Conservation (phyloP, 2,888 invertebrate genomes). For the Panorpa germanica region DNA sequence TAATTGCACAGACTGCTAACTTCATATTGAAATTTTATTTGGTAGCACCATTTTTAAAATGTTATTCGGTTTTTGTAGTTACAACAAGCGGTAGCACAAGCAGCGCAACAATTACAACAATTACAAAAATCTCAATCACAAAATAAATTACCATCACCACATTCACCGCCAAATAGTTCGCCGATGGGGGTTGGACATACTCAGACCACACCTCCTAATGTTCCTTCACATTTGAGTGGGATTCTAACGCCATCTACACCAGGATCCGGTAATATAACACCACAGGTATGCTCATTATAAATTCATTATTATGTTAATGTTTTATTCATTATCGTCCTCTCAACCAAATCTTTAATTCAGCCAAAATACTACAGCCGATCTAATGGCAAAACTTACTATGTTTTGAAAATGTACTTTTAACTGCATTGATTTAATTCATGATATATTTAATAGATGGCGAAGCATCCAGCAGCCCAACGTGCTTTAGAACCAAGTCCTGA, state of each 20-base stretch:
- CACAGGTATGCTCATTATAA: no score
- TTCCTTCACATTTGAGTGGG: slow-evolving; percentile 23
- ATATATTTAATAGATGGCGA: slow-evolving; percentile 22
- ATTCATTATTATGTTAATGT: no score
- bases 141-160: slow-evolving; percentile 26
- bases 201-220: slow-evolving; percentile 34
- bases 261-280: slow-evolving; percentile 30
- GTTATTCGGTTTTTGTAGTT: slow-evolving; percentile 28
- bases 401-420: no score
- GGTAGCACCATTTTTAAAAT: slow-evolving; percentile 13
- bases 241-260: slow-evolving; percentile 36
- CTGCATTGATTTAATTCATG: slow-evolving; percentile 19
- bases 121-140: slow-evolving; percentile 46
- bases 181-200: slow-evolving; percentile 21
- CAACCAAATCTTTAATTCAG: no score
- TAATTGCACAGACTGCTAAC: no score
- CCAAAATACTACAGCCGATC: slow-evolving; percentile 22
- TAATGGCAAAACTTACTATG: no score
- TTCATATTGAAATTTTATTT: background rate
- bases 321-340: no score
- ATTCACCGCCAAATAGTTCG: slow-evolving; percentile 24
- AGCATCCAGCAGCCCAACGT: slow-evolving; percentile 33
- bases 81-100: slow-evolving; percentile 69
- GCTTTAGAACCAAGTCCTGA: slow-evolving; percentile 72
- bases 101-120: slow-evolving; percentile 67